Percentiles rank a stretch among this genome's conserved stretches.
Conservation (phyloP, 2,888 invertebrate species). For the Cantharis lateralis region DNA sequence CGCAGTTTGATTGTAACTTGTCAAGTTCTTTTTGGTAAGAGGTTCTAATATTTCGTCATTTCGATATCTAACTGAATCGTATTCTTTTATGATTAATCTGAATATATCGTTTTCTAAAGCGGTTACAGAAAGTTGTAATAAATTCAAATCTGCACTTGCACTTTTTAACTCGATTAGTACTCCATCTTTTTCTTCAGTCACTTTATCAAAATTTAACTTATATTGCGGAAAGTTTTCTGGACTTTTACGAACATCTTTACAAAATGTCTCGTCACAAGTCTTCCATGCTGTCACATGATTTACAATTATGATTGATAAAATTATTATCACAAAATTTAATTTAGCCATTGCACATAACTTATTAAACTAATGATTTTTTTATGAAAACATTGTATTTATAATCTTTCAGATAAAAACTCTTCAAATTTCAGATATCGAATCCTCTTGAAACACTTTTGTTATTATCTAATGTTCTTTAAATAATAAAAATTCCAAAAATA, state of each 20-base stretch:
- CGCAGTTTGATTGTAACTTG: neutral
- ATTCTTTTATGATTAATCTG: neutral
- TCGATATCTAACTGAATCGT: neutral
- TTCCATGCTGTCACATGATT: slow-evolving; percentile 4
- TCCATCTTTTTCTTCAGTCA: neutral
- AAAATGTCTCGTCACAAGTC: slow-evolving; percentile 18
- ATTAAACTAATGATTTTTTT: neutral
- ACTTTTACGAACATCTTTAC: slow-evolving; percentile 3
- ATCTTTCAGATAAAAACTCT: neutral
- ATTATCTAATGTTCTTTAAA: neutral
- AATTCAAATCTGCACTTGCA: neutral
- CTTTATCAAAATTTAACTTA: neutral
- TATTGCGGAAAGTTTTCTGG: slow-evolving; percentile 55
- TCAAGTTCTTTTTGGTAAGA: neutral
- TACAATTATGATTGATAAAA: neutral
- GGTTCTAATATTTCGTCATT: neutral
- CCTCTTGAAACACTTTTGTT: neutral
- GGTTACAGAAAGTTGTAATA: neutral
- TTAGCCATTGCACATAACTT: neutral
- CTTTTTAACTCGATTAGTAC: neutral
- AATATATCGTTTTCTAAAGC: neutral
- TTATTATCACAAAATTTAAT: neutral
- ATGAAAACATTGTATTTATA: neutral
- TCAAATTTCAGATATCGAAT: neutral
- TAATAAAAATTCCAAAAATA: neutral